Evolutionary conservation across 1,140 invertebrate species (phyloP), one percentile per base, ranked within the genome.

Genomic region (Lordiphosa mommai): DNA sequence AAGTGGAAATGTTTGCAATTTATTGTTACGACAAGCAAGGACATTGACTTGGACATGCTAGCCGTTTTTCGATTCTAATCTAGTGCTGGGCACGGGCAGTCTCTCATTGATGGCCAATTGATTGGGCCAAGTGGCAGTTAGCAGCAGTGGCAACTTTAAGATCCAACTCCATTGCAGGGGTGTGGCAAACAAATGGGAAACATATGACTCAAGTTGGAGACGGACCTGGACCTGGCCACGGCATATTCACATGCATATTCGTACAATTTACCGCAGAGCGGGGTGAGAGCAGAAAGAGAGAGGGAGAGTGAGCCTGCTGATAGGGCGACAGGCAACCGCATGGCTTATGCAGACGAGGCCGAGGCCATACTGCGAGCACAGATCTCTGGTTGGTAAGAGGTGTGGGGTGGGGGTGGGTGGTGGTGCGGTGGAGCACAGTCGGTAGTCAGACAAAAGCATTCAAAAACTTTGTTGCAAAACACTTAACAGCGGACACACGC

Each of bases 391-490:
- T 27, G 0, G n/a, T 30, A 33, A 44, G 30, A 49, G 56, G 34
- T n/a, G n/a, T n/a, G n/a, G n/a, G n/a, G n/a, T n/a, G n/a, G n/a
- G n/a, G n/a, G n/a, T n/a, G n/a, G n/a, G n/a, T n/a, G n/a, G n/a
- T n/a, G n/a, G n/a, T n/a, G n/a, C n/a, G n/a, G n/a, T n/a, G n/a
- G n/a, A n/a, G n/a, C 37, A 41, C 50, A 53, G 51, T 43, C 51
- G 16, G 52, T 34, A 63, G 44, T 55, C 49, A 63, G 73, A 80
- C 74, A 73, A 80, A 72, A 73, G 65, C 74, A 74, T 47, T 61
- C 57, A 82, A 80, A 71, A 80, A 80, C 76, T 80, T 80, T 82
- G 76, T 80, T 82, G 76, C 76, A 80, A 74, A 80, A 82, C 76
- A 82, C 76, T 80, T 80, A 82, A 69, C 43, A 41, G 51, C 55